A percentile compares a stretch with the other conserved stretches of the same genome.
phyloP scores from a whole-genome alignment of 2,113 vertebrate species.

The Gila orcuttii region DNA sequence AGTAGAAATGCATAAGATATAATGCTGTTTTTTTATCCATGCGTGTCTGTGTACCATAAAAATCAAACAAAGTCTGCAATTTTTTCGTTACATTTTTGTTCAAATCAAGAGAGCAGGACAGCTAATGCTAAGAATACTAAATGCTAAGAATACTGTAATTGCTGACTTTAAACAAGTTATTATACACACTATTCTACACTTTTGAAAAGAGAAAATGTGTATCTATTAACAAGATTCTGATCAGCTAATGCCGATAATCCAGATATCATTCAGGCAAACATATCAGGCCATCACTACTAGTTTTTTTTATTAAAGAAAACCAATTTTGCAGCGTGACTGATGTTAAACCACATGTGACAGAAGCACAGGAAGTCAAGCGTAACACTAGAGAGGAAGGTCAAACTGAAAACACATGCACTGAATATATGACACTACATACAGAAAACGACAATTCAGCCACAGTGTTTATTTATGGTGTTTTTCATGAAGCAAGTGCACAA shows the following conservation, averaged over 20 bases:
- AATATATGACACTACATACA: neutral
- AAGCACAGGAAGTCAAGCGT: neutral
- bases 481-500: slow-evolving; percentile 98
- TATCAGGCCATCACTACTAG: too few species aligned
- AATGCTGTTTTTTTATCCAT: neutral
- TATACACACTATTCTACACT: neutral
- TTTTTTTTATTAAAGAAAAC: neutral
- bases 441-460: slow-evolving; percentile 82
- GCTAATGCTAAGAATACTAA: neutral
- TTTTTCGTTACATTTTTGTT: too few species aligned
- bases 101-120: neutral
- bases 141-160: neutral
- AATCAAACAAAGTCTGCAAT: neutral
- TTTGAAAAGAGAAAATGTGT: neutral
- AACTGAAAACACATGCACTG: neutral
- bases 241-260: neutral
- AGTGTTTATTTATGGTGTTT: slow-evolving; percentile 99
- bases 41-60: neutral
- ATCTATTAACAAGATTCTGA: neutral
- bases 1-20: neutral
- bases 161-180: neutral
- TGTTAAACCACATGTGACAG: neutral
- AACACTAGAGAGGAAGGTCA: neutral
- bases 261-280: too few species aligned
- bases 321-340: neutral